Evolutionary conservation across 2,797 vertebrate species (phyloP).

Genomic region (Pangasius djambal): DNA sequence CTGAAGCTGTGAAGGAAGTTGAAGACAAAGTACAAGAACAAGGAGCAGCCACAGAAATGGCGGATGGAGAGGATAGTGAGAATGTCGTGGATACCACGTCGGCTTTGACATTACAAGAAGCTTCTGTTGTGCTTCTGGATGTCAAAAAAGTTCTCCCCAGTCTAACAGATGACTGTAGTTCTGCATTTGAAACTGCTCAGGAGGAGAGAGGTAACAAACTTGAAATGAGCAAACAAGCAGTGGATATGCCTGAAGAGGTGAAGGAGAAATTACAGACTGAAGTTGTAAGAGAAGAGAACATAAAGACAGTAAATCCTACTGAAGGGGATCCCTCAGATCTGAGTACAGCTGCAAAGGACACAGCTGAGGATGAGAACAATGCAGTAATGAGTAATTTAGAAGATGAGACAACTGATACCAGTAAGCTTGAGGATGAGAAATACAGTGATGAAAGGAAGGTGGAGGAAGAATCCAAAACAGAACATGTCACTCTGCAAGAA

Average conservation of each 20-base stretch:
- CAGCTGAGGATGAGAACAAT: background rate
- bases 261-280: background rate
- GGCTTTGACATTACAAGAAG: background rate
- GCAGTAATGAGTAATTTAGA: background rate
- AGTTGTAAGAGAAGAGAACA: background rate
- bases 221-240: background rate
- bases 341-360: background rate
- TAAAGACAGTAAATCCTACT: background rate
- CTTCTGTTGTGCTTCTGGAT: conserved; percentile 4
- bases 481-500: background rate
- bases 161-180: background rate
- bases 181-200: background rate
- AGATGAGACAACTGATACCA: background rate
- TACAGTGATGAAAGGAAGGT: background rate
- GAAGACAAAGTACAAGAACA: background rate
- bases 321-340: background rate
- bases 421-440: background rate
- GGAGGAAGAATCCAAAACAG: background rate
- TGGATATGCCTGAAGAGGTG: background rate
- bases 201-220: background rate
- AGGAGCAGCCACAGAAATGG: background rate
- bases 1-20: background rate
- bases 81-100: background rate
- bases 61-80: background rate
- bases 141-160: background rate